Conservation (phyloP, 2,113 vertebrate genomes). For the Malurus melanocephalus region DNA sequence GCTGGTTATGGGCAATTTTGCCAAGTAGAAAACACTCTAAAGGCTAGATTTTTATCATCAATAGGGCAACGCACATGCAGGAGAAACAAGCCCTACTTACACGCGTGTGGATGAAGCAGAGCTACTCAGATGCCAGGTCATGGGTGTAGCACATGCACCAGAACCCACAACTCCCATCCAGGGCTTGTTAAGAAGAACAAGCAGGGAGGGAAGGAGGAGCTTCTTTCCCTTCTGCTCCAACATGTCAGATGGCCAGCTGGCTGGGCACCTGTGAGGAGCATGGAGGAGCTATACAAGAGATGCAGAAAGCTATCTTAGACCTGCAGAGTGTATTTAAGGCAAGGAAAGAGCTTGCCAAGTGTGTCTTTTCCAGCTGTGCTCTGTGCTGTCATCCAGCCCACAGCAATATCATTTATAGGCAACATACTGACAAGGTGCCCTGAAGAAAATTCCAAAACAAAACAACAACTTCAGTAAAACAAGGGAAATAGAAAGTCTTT, state of each 20-base stretch:
- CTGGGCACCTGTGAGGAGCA: neutral
- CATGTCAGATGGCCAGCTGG: rapidly evolving
- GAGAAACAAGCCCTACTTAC: neutral
- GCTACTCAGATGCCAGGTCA: constrained; percentile 29
- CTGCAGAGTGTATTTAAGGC: neutral
- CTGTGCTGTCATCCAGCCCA: neutral
- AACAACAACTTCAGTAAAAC: neutral
- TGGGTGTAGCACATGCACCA: constrained; percentile 15
- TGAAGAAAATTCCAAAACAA: neutral
- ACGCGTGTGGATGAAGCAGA: neutral
- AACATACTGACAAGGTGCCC: neutral
- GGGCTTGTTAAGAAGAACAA: neutral
- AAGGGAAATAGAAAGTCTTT: neutral
- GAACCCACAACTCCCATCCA: neutral
- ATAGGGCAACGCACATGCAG: neutral
- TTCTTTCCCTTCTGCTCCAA: neutral
- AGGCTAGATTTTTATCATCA: constrained; percentile 52
- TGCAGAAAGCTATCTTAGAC: neutral
- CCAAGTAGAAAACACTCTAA: constrained; percentile 35
- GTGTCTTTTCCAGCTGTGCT: neutral
- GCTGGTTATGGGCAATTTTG: constrained; percentile 31
- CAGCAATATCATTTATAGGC: neutral
- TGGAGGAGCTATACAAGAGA: neutral
- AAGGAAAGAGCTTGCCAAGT: neutral
- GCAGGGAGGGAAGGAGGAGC: neutral